Percentiles rank a stretch among this genome's conserved stretches.
Conservation (phyloP, 2,888 invertebrate species). For the Hofmannophila pseudospretella region DNA sequence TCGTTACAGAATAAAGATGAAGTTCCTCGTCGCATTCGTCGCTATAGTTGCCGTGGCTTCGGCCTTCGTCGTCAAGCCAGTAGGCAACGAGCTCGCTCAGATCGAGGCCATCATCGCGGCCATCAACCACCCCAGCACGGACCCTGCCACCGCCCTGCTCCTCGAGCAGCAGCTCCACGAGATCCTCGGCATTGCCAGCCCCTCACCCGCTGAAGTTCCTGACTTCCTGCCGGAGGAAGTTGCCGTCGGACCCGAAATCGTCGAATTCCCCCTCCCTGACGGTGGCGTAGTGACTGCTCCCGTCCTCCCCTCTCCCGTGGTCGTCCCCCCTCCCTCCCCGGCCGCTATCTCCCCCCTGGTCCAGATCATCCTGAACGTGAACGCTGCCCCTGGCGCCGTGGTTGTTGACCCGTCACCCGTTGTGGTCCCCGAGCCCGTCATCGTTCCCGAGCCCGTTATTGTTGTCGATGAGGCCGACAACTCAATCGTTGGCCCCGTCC, state of each 20-base stretch:
- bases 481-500: constrained; percentile 13
- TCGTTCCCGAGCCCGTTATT: constrained; percentile 14
- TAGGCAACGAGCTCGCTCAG: constrained; percentile 14
- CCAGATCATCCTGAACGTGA: constrained; percentile 35
- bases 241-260: constrained; percentile 15
- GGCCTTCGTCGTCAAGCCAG: constrained; percentile 30
- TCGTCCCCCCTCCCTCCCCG: not conserved
- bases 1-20: constrained; percentile 42
- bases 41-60: constrained; percentile 39
- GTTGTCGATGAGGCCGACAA: constrained; percentile 2
- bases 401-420: constrained; percentile 9
- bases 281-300: constrained; percentile 2
- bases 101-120: constrained; percentile 40
- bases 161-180: constrained; percentile 33
- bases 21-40: constrained; percentile 45
- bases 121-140: constrained; percentile 45
- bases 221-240: constrained; percentile 14
- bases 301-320: constrained; percentile 10
- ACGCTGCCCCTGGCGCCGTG: constrained; percentile 13
- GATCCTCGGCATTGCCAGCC: constrained; percentile 24
- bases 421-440: constrained; percentile 1
- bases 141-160: constrained; percentile 41
- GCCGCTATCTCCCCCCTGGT: constrained; percentile 18
- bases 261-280: constrained; percentile 8
- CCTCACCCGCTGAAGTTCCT: constrained; percentile 20